Conservation (phyloP, 2,113 vertebrate genomes). For the Malurus cyaneus region DNA sequence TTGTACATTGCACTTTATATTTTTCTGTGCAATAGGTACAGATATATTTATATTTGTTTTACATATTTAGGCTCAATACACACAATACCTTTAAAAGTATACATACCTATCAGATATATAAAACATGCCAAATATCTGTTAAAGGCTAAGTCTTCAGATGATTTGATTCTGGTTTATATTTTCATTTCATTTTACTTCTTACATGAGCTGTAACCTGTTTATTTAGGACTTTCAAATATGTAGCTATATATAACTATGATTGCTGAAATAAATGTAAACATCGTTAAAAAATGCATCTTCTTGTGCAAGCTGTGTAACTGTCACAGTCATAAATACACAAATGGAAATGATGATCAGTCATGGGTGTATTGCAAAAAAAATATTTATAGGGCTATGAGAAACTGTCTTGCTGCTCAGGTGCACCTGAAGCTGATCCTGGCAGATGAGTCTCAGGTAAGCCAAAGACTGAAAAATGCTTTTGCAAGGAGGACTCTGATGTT, state of each 20-base stretch:
- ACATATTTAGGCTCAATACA: neutral
- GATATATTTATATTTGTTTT: neutral
- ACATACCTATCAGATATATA: neutral
- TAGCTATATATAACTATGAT: slow-evolving; percentile 25
- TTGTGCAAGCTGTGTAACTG: slow-evolving; percentile 10
- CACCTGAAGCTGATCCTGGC: neutral
- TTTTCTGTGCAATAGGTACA: neutral
- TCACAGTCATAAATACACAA: slow-evolving; percentile 16
- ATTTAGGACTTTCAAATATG: slow-evolving; percentile 15
- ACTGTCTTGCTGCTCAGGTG: neutral
- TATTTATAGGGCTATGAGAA: neutral
- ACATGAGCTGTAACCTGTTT: neutral
- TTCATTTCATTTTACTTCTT: slow-evolving; percentile 4
- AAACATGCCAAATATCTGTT: neutral
- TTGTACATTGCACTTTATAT: neutral
- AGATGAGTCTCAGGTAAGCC: neutral
- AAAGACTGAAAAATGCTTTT: neutral
- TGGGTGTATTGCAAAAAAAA: neutral
- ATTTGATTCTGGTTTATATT: neutral
- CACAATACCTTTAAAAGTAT: neutral
- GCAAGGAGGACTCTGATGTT: neutral
- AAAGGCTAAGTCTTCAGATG: neutral
- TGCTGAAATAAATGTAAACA: slow-evolving; percentile 39
- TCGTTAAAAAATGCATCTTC: slow-evolving; percentile 13
- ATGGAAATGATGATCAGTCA: neutral